Base-by-base conservation (phyloP, 2,113 vertebrate species). In the Solea senegalensis region DNA sequence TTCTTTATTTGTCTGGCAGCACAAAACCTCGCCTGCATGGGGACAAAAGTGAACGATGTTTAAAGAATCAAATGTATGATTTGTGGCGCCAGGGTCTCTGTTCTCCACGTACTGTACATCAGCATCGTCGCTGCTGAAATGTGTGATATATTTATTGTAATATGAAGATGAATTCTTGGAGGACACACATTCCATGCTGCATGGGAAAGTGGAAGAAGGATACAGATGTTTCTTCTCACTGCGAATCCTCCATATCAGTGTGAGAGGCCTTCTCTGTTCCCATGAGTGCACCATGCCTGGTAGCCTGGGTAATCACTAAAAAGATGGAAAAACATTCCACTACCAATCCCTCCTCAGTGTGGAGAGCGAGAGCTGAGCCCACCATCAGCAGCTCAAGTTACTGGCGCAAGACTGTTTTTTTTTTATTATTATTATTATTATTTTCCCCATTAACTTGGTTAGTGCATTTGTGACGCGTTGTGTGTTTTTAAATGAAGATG, bases 241-340 rank as follows among this genome's bases (percentile, higher is more conserved):
- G 55, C 40, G 63, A 78, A 69, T 76, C 52, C 54, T 82, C 21
- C 11, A 13, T 60, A 49, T 81, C 60, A 46, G 58, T 78, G 70
- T 64, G 71, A 82, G 50, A 74, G 62, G 12, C 16, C 5, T 65
- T 67, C 68, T 71, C 60, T 28, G 73, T 89, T 91, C 88, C 90
- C 85, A 90, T 86, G 86, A 83, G 78, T 72, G 45, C 62, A 21
- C 60, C 72, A 71, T 83, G 83, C 80, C 80, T 77, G 62, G 50
- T 69, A 41, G 55, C 72, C 65, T 83, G 69, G 68, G 72, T 82
- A 82, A 90, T 88, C 76, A 73, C 61, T 74, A 71, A 80, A 88
- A 44, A 66, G 53, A 84, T 78, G 77, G 74, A 82, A 82, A 87
- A 76, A 80, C 73, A 46, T 64, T 72, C 57, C 63, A 3, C 46